Percentiles rank a stretch among this genome's conserved stretches.
Conservation (phyloP, 1,140 invertebrate genomes). For the Neodiprion fabricii region DNA sequence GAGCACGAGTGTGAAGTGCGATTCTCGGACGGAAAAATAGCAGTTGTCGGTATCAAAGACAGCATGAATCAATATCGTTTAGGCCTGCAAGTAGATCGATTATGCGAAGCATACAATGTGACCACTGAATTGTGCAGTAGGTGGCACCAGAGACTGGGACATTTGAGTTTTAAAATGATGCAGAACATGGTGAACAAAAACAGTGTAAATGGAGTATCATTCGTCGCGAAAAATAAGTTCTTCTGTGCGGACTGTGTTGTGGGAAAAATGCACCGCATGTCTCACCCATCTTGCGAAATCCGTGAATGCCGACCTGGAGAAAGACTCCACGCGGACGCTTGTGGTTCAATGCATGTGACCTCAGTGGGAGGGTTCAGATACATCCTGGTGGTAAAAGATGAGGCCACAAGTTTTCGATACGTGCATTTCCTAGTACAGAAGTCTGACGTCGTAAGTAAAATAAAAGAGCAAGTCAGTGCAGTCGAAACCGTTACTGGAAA, state of each 20-base stretch:
- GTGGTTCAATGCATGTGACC: conserved; percentile 36
- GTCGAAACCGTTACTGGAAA: conserved; percentile 39
- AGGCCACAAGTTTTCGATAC: conserved; percentile 15
- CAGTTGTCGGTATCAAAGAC: conserved; percentile 25
- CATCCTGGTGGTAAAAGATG: conserved; percentile 40
- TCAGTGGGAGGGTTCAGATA: conserved; percentile 45
- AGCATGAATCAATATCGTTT: conserved; percentile 14
- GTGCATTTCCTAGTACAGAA: conserved; percentile 8
- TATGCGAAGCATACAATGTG: background rate
- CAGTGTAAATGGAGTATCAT: conserved; percentile 11
- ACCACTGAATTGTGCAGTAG: conserved; percentile 5
- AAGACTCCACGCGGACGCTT: conserved; percentile 40
- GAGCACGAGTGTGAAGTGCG: conserved; percentile 21
- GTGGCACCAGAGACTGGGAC: conserved; percentile 27
- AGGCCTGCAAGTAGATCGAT: conserved; percentile 13
- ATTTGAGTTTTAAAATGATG: conserved; percentile 25
- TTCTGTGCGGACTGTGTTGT: conserved; percentile 36
- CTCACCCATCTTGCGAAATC: conserved; percentile 42
- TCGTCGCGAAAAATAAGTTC: conserved; percentile 16
- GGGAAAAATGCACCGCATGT: conserved; percentile 37
- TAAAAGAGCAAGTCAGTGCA: conserved; percentile 25
- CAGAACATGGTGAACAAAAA: conserved; percentile 28
- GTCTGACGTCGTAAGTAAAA: conserved; percentile 8
- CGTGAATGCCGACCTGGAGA: conserved; percentile 43
- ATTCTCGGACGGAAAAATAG: conserved; percentile 21